Conservation (phyloP, 2,797 vertebrate species). For the Aulostomus chinensis region DNA sequence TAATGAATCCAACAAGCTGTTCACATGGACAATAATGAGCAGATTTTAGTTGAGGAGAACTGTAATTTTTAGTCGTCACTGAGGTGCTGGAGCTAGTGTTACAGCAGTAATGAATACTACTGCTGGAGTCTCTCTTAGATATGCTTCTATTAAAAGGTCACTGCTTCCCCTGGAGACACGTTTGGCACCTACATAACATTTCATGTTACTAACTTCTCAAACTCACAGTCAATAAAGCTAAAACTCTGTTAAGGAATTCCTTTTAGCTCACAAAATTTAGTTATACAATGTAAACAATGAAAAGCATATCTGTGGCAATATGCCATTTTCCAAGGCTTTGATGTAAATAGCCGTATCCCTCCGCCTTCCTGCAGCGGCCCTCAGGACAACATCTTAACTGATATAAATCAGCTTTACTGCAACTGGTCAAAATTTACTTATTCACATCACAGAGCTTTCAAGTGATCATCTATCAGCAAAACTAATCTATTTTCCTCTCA, state of each 20-base stretch:
- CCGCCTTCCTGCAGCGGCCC: slow-evolving; percentile 38
- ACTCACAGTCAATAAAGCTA: slow-evolving; percentile 20
- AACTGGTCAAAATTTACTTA: slow-evolving; percentile 77
- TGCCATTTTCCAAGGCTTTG: slow-evolving; percentile 65
- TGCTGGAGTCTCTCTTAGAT: slow-evolving; percentile 60
- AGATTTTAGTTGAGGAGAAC: slow-evolving; percentile 75
- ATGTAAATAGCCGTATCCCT: slow-evolving; percentile 70
- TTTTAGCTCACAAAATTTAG: slow-evolving; percentile 46
- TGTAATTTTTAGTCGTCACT: slow-evolving; percentile 67
- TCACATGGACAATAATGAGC: slow-evolving; percentile 79
- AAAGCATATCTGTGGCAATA: slow-evolving; percentile 51
- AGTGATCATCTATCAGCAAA: slow-evolving; percentile 79
- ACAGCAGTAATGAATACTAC: slow-evolving; percentile 67
- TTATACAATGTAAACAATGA: slow-evolving; percentile 63
- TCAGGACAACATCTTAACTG: slow-evolving; percentile 68
- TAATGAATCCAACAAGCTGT: slow-evolving; percentile 81
- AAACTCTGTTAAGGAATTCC: slow-evolving; percentile 46
- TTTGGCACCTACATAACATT: slow-evolving; percentile 20
- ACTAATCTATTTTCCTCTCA: slow-evolving; percentile 74
- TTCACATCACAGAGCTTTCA: slow-evolving; percentile 77
- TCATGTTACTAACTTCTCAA: slow-evolving; percentile 13
- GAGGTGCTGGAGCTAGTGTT: slow-evolving; percentile 61
- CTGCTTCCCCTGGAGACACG: too few species aligned
- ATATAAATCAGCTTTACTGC: slow-evolving; percentile 77
- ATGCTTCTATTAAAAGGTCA: slow-evolving; percentile 66